Base-by-base conservation (phyloP, 2,888 invertebrate genomes). In the Pollenia labialis region DNA sequence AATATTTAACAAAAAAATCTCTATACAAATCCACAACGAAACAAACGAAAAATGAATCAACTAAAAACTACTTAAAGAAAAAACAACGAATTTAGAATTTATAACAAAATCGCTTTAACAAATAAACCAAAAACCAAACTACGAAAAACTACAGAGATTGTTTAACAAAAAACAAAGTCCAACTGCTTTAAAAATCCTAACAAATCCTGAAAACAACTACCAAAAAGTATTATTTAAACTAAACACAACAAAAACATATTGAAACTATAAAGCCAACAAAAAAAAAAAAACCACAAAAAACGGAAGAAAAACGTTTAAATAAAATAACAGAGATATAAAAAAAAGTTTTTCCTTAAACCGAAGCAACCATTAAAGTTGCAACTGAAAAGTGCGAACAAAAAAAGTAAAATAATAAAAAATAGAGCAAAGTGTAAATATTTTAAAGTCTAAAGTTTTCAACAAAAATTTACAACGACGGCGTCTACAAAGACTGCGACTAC, bases 1-100 rank as follows among this genome's bases (percentile, higher is more conserved):
- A 58, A 69, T 23, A 56, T 32, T 32, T 46, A 77, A 50, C 16
- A 14, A 18, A 1, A 66, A 74, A 66, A 50, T 46, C 50, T 44
- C 16, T 23, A 71, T 32, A 74, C n/a, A 52, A 52, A 62, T 50
- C 46, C 60, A 81, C 68, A 84, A 75, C 54, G 75, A 82, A 76
- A n/a, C 40, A 80, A 68, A 54, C 3, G 23, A 23, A n/a, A 14
- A 42, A 23, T 54, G 60, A 74, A 62, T 14, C 11, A 18, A 64
- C 62, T 16, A 80, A 72, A 62, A 58, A 40, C n/a, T 8, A 58
- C n/a, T 14, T n/a, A 60, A 68, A 66, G 23, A 23, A 52, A 8
- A 72, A 44, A 80, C 82, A 86, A 72, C 76, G 80, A 83, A 32
- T 32, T 32, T 23, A 23, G 23, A 23, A 83, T 76, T 83, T 71